These are phyloP conservation scores for Drosophila azteca DNA, from an alignment of 1,140 invertebrate species.

Conservation along the genomic window DNA sequence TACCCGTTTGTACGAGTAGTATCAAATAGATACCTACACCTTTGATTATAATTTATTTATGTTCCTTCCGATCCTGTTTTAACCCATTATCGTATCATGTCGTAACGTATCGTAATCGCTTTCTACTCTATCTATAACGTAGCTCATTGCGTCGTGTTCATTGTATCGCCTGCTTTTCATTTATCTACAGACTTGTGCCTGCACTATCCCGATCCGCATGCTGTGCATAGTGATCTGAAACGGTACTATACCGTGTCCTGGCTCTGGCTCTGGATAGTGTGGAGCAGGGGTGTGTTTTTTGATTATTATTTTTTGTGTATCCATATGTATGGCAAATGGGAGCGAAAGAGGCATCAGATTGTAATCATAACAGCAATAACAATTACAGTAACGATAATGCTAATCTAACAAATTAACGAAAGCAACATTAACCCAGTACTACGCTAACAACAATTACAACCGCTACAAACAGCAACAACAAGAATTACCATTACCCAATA, in stretches of 20 bases:
- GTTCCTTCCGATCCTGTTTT: slow-evolving; percentile 7
- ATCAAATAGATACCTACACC: slow-evolving; percentile 3
- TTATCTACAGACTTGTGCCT: slow-evolving; percentile 4
- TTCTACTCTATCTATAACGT: slow-evolving; percentile 27
- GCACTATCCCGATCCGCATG: not conserved
- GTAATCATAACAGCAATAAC: slow-evolving; percentile 66
- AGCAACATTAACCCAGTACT: slow-evolving; percentile 33
- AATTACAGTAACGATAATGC: slow-evolving; percentile 47
- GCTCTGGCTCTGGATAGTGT: not conserved
- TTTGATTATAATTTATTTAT: slow-evolving; percentile 20
- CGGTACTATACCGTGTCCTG: too few species aligned
- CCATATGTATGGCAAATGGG: slow-evolving; percentile 82
- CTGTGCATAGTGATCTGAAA: too few species aligned
- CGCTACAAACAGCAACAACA: slow-evolving; percentile 18
- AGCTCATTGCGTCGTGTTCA: slow-evolving; percentile 43
- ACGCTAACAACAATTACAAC: slow-evolving; percentile 27
- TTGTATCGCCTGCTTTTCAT: slow-evolving; percentile 53
- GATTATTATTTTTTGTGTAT: slow-evolving; percentile 60
- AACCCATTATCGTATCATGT: slow-evolving; percentile 8
- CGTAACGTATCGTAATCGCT: slow-evolving; percentile 25
- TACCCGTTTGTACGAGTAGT: slow-evolving; percentile 6
- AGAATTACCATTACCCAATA: slow-evolving; percentile 27
- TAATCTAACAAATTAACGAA: slow-evolving; percentile 32
- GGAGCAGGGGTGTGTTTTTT: not conserved
- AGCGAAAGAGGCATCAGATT: slow-evolving; percentile 83